These are phyloP conservation scores for Stenoptilia bipunctidactyla DNA, from an alignment of 2,888 invertebrate species.

Conservation along the genomic window DNA sequence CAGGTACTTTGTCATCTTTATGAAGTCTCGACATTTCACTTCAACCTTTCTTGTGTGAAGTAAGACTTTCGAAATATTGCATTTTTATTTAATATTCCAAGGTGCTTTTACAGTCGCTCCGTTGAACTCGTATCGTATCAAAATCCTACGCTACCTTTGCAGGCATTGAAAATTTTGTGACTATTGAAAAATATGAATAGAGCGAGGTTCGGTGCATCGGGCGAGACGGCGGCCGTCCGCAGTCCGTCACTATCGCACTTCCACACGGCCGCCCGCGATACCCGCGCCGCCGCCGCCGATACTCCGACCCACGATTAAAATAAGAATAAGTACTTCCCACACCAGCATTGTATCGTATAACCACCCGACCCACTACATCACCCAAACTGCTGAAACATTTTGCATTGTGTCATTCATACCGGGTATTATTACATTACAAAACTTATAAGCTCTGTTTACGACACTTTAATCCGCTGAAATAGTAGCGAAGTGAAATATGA, in stretches of 20 bases:
- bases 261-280: conserved; percentile 56
- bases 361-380: background rate
- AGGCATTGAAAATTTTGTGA: conserved; percentile 20
- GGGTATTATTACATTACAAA: too few species aligned
- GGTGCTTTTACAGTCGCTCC: conserved; percentile 1
- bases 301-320: conserved; percentile 55
- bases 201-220: conserved; percentile 28
- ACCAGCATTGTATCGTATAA: conserved; percentile 43
- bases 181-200: conserved; percentile 51
- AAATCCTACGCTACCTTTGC: conserved; percentile 3
- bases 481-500: conserved; percentile 8
- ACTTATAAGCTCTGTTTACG: too few species aligned
- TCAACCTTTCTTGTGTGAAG: too few species aligned
- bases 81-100: too few species aligned
- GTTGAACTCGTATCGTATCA: conserved; percentile 8
- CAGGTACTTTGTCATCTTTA: too few species aligned
- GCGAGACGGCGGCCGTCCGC: conserved; percentile 30
- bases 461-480: conserved; percentile 1
- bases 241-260: conserved; percentile 63
- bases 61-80: too few species aligned
- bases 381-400: background rate
- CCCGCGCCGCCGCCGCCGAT: conserved; percentile 48
- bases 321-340: conserved; percentile 52
- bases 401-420: background rate
- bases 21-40: too few species aligned